These are phyloP conservation scores for Amphiduros pacificus DNA, from an alignment of 2,888 invertebrate species.

Conservation along the genomic window DNA sequence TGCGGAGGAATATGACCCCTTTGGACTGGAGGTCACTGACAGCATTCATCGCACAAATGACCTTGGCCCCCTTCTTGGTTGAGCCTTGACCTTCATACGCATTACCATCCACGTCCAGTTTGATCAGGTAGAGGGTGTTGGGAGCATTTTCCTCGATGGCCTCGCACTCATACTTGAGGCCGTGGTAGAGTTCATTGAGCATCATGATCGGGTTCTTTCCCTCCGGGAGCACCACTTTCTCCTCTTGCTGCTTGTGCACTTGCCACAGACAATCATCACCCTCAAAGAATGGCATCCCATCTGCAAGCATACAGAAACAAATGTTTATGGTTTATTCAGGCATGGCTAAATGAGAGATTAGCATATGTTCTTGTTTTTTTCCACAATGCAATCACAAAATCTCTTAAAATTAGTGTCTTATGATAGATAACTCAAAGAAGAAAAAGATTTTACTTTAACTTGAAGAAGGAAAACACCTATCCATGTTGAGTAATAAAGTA, in stretches of 20 bases:
- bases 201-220: constrained; percentile 17
- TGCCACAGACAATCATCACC: constrained; percentile 1
- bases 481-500: too few species aligned
- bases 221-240: background rate
- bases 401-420: too few species aligned
- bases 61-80: constrained; percentile 16
- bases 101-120: background rate
- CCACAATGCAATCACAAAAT: too few species aligned
- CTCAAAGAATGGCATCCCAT: background rate
- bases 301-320: too few species aligned
- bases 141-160: background rate
- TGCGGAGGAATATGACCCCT: background rate
- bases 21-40: background rate
- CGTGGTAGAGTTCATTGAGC: constrained; percentile 20
- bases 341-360: too few species aligned
- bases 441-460: too few species aligned
- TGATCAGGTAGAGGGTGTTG: constrained; percentile 5
- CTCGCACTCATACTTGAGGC: constrained; percentile 8
- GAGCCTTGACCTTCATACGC: background rate
- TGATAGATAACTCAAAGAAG: too few species aligned
- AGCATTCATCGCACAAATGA: constrained; percentile 9
- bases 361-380: too few species aligned
- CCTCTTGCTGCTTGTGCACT: background rate
- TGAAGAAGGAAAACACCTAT: too few species aligned
- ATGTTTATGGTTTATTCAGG: too few species aligned